phyloP scores from a whole-genome alignment of 2,797 vertebrate genomes.

The Cetoscarus ocellatus region DNA sequence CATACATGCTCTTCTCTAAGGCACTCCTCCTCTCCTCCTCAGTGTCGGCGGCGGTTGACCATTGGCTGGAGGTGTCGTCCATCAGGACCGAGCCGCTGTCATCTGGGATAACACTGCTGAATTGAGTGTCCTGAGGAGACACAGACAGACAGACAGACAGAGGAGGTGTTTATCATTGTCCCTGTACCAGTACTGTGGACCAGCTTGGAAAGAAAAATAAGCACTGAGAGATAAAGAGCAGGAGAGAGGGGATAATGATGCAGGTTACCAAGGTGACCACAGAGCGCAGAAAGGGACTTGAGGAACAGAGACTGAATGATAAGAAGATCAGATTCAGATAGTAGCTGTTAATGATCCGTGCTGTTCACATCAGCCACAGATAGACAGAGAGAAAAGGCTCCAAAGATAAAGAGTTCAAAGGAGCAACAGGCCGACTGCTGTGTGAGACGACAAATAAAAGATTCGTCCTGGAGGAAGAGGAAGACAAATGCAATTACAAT shows the following conservation, averaged over 20 bases:
- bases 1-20: constrained; percentile 96
- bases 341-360: constrained; percentile 61
- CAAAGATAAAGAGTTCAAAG: constrained; percentile 26
- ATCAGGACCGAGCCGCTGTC: constrained; percentile 79
- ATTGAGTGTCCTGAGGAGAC: constrained; percentile 77
- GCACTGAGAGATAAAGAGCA: constrained; percentile 50
- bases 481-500: constrained; percentile 3
- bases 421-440: constrained; percentile 9
- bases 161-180: constrained; percentile 57
- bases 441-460: constrained; percentile 28
- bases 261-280: constrained; percentile 81
- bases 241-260: constrained; percentile 69
- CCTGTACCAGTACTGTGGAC: constrained; percentile 37
- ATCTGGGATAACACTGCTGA: constrained; percentile 77
- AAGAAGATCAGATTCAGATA: constrained; percentile 72
- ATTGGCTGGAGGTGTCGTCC: constrained; percentile 86
- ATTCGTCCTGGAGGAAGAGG: constrained; percentile 24
- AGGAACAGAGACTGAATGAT: constrained; percentile 75
- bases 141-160: constrained; percentile 34
- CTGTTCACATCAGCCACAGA: constrained; percentile 40
- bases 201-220: constrained; percentile 50
- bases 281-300: constrained; percentile 57
- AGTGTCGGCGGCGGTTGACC: constrained; percentile 81
- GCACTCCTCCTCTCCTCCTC: constrained; percentile 90
- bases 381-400: constrained; percentile 40